Base-by-base conservation (phyloP, 1,140 invertebrate species). In the Tetramorium alpestre region DNA sequence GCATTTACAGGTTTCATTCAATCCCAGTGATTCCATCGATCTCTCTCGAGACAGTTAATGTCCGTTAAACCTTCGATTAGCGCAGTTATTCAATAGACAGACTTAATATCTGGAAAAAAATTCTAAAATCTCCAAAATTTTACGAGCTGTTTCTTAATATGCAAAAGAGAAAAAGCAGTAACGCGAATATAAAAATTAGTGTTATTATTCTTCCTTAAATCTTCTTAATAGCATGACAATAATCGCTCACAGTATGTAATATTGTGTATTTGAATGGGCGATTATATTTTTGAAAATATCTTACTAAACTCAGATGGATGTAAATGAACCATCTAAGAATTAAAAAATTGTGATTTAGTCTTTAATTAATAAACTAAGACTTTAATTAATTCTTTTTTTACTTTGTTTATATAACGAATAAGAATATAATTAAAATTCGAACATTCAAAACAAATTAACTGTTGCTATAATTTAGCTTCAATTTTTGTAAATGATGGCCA, bases 231-330 rank as follows among this genome's bases (percentile, higher is more conserved):
- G 4, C 25, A 13, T 25, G 11, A 25, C 22, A 58, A 58, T 58
- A 58, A 58, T 58, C 89, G 89, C 10, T 94, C 94, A 93, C 89
- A 10, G 47, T 13, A 13, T 3, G 11, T 11, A 92, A 87, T 91
- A 92, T 92, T 92, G 93, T 58, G 8, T 58, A 92, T 92, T 94
- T 92, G 92, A 87, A 56, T 70, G 90, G 91, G 94, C 93, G 92
- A 94, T 93, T 94, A 92, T 92, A 94, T 93, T 92, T 94, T 94
- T 94, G 94, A 94, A 11, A 92, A 93, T 94, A 93, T 92, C 3
- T 33, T 33, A 94, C 93, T 95, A 94, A 95, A 95, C 58, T 47
- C 4, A 60, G 4, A 11, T 28, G 22, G 11, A 28, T 60, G 4
- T 60, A 28, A 62, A 62, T 33, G 33, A 62, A 62, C 3, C 58